Percentiles rank a stretch among this genome's conserved stretches.
phyloP scores from a whole-genome alignment of 92 coral and sea anemone species.

The Epizoanthus fatuus region DNA sequence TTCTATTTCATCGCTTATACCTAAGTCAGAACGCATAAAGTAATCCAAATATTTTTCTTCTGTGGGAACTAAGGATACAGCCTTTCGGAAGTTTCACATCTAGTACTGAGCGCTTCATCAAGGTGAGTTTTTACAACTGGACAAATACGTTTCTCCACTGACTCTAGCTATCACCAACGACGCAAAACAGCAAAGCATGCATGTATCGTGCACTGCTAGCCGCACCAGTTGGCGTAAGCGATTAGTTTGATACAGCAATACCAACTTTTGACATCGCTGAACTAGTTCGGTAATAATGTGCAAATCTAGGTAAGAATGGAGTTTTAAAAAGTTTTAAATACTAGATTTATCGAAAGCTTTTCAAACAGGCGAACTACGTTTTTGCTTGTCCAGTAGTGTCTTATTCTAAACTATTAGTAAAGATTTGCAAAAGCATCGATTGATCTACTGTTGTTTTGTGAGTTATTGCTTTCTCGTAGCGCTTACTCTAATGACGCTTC shows the following conservation, averaged over 20 bases:
- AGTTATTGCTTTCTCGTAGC: neutral
- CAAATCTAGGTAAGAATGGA: neutral
- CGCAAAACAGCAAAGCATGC: conserved; percentile 1
- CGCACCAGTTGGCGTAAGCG: neutral
- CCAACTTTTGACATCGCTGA: neutral
- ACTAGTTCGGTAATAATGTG: neutral
- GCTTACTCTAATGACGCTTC: neutral
- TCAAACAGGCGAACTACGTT: neutral
- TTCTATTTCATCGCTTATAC: neutral
- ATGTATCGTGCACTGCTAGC: neutral
- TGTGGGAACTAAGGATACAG: neutral
- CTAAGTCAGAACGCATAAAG: neutral
- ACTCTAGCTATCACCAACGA: neutral
- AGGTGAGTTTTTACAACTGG: neutral
- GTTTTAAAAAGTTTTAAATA: neutral
- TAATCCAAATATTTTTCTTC: neutral
- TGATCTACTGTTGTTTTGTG: too few relatives aligned
- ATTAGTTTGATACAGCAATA: neutral
- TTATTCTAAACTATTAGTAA: too few relatives aligned
- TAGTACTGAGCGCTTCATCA: neutral
- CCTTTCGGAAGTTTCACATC: neutral
- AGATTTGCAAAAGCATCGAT: too few relatives aligned
- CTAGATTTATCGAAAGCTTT: neutral
- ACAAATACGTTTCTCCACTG: too few relatives aligned
- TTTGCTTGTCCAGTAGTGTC: neutral